Evolutionary conservation across 2,113 vertebrate species (phyloP).

Genomic region (Trogon melanurus): DNA sequence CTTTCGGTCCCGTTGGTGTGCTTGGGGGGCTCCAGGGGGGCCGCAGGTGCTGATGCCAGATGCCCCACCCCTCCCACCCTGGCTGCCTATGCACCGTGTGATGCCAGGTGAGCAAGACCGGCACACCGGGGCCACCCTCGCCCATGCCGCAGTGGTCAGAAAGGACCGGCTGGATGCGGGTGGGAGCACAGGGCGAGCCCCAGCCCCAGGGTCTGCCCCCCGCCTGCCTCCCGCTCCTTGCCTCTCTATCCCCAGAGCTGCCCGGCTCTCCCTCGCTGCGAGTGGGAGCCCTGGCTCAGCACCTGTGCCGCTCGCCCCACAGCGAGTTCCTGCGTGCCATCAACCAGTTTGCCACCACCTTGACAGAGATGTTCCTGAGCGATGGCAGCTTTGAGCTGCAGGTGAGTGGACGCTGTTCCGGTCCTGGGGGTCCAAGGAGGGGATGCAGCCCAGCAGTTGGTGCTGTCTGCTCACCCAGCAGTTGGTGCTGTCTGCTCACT

Average conservation of each 20-base stretch:
- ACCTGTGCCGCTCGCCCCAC: rapidly evolving
- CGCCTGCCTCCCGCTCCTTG: too few species aligned
- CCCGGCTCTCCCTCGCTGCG: too few species aligned
- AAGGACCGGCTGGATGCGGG: background rate
- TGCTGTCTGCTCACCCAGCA: too few species aligned
- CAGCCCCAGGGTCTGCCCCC: too few species aligned
- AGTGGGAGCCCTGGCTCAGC: background rate
- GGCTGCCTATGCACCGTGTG: rapidly evolving
- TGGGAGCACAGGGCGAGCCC: too few species aligned
- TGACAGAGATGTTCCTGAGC: constrained; percentile 55
- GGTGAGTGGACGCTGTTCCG: background rate
- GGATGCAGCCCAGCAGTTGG: background rate
- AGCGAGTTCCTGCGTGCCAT: constrained; percentile 67
- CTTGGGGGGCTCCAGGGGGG: background rate
- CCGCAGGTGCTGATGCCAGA: too few species aligned
- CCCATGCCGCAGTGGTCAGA: background rate
- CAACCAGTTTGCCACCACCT: constrained; percentile 40
- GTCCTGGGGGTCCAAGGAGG: background rate
- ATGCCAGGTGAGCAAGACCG: rapidly evolving
- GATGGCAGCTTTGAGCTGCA: constrained; percentile 59
- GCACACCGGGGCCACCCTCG: background rate
- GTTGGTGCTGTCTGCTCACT: too few species aligned
- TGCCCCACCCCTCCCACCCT: background rate
- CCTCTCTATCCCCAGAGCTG: too few species aligned
- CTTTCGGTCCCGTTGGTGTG: background rate